Percentiles rank a stretch among this genome's conserved stretches.
Conservation (phyloP, 2,888 invertebrate species). For the Harpalus rubripes region DNA sequence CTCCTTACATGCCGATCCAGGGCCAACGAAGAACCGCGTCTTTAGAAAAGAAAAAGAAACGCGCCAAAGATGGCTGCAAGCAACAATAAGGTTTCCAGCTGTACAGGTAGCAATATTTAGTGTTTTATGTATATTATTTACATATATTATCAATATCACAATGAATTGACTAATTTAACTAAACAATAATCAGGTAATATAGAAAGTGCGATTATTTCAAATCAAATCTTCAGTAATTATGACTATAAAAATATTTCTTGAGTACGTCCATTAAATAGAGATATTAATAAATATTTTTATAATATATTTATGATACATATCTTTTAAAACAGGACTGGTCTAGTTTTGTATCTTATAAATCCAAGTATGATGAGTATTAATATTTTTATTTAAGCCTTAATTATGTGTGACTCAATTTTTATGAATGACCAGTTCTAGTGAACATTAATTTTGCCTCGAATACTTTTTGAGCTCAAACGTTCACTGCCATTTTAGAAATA, state of each 20-base stretch:
- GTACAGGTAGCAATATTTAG: conserved; percentile 46
- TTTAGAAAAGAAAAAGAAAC: conserved; percentile 81
- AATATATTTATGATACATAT: conserved; percentile 58
- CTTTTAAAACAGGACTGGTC: conserved; percentile 43
- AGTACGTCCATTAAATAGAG: conserved; percentile 62
- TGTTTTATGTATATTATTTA: conserved; percentile 50
- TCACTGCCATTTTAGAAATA: conserved; percentile 54
- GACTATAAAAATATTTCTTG: conserved; percentile 58
- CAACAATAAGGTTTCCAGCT: conserved; percentile 78
- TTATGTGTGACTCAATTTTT: conserved; percentile 4
- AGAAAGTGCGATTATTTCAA: conserved; percentile 65
- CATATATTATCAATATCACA: conserved; percentile 45
- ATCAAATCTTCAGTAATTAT: conserved; percentile 58
- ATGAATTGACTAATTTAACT: conserved; percentile 47
- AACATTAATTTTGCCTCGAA: conserved; percentile 29
- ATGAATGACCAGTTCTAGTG: conserved; percentile 38
- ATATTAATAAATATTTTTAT: conserved; percentile 60
- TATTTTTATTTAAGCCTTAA: conserved; percentile 4
- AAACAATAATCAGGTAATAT: conserved; percentile 61
- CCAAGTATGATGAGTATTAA: neutral
- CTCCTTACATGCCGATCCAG: conserved; percentile 89
- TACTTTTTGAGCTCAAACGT: conserved; percentile 24
- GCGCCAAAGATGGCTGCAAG: conserved; percentile 82
- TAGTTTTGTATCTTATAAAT: neutral
- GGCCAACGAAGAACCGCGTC: conserved; percentile 85